Percentiles rank a stretch among this genome's conserved stretches.
Conservation (phyloP, 1,140 invertebrate species). For the Drosophila tristis region DNA sequence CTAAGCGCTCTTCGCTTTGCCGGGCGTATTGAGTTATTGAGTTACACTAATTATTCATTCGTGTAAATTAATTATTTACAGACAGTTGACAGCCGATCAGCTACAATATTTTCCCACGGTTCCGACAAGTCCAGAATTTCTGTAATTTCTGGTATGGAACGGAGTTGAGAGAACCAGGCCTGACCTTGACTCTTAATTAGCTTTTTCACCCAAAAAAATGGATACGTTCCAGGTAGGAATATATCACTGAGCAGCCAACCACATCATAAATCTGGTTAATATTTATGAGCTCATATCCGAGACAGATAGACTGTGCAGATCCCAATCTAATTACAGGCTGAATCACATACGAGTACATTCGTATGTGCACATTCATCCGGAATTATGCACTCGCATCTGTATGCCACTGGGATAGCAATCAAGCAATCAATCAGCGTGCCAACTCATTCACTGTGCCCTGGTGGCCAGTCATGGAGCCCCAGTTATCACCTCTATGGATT, state of each 20-base stretch:
- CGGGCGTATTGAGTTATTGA: constrained; percentile 29
- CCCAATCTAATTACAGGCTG: constrained; percentile 70
- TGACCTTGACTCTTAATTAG: constrained; percentile 60
- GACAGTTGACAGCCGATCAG: constrained; percentile 12
- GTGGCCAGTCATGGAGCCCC: constrained; percentile 34
- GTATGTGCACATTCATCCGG: constrained; percentile 1
- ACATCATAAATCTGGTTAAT: constrained; percentile 51
- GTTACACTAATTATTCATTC: constrained; percentile 52
- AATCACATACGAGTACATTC: constrained; percentile 50
- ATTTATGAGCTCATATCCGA: constrained; percentile 79
- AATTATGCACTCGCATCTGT: constrained; percentile 36
- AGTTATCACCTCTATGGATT: constrained; percentile 30
- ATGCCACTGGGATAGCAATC: constrained; percentile 53
- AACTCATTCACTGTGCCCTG: constrained; percentile 34
- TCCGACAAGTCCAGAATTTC: constrained; percentile 18
- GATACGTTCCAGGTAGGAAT: constrained; percentile 36
- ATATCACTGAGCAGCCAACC: constrained; percentile 48
- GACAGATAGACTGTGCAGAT: constrained; percentile 54
- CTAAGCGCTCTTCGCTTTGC: constrained; percentile 26
- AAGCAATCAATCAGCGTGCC: constrained; percentile 63
- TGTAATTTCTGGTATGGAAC: constrained; percentile 8
- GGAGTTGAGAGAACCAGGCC: background rate
- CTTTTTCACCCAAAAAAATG: constrained; percentile 17
- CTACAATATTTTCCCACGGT: constrained; percentile 63
- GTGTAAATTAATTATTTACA: constrained; percentile 68